Base-by-base conservation (phyloP, 1,140 invertebrate genomes). In the Melitaea cinxia region DNA sequence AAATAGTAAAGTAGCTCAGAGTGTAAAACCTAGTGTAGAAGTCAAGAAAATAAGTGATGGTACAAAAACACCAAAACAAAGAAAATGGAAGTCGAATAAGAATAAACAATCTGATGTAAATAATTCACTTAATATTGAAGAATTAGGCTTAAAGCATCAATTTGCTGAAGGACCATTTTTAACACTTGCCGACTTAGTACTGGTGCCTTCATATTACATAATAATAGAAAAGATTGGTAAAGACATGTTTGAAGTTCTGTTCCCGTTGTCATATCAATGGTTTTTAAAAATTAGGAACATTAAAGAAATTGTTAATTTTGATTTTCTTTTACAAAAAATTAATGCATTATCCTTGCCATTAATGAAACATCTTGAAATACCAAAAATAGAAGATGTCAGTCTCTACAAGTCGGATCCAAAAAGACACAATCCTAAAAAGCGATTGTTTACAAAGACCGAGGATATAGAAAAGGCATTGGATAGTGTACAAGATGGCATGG, bases 131-230 rank as follows among this genome's bases (percentile, higher is more conserved):
- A 92, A 92, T 53, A 91, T 92, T 50, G 85, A 92, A 72, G 79
- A 94, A 59, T 80, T 94, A 28, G 80, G 92, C 35, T 83, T 94
- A 4, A 91, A 92, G 42, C 96, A 98, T 83, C 89, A 92, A 26
- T 98, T 94, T 91, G 95, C 96, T 5, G 97, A 98, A 92, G 97
- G 97, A 1, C 93, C 95, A 1, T 93, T 93, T 66, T 92, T 98
- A 67, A 97, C 96, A 4, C 85, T 98, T 61, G 94, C 97, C 24
- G 97, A 98, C 91, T 78, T 98, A 37, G 93, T 98, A 39, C 92
- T 98, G 63, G 95, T 95, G 82, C 94, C 95, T 1, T 95, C 94
- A 70, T 91, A 96, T 52, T 91, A 94, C 72, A 91, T 95, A 55
- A 87, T 96, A n/a, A 87, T 95, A 57, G 87, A 93, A 72, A 83